Evolutionary conservation across 1,140 invertebrate genomes (phyloP), one percentile per base, ranked within the genome.

Genomic region (Macrobrachium rosenbergii): DNA sequence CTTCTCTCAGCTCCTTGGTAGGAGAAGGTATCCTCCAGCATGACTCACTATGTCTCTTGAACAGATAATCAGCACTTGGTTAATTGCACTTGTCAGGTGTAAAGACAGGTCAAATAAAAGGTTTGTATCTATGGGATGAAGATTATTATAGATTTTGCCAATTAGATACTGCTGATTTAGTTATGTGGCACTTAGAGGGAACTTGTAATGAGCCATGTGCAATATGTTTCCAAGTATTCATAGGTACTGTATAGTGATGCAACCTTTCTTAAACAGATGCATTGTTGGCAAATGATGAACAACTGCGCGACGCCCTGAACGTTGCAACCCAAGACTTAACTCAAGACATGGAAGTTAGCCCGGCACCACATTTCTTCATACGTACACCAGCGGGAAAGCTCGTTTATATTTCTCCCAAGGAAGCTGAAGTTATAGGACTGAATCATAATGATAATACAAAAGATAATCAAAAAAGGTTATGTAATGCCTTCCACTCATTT

Each of bases 311-410:
- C n/a, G 72, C 82, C 0, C 73, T 88, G 14, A 64, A 59, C 8
- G 80, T 77, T 17, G 58, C 86, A 63, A 37, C 37, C n/a, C 1
- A 63, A 43, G 67, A 37, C 19, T 23, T 8, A 63, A 37, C 37
- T 10, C 1, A 63, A 43, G 67, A 37, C 19, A 58, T 8, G 17
- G 21, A 72, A n/a, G 37, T 14, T 3, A 23, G 28, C 8, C 23
- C 28, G 23, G 64, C 21, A n/a, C 73, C 80, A 16, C 77, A 37
- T 52, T 88, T 88, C 19, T 82, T 67, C 63, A 82, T 88, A 19
- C 69, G 86, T 12, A 83, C 86, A 67, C 59, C 86, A 19, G 80
- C 78, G 19, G 86, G 81, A 5, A 88, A 88, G 45, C 75, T 88
- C 10, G 63, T 88, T n/a, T 78, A 60, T 28, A 82, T 88, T 19